phyloP scores from a whole-genome alignment of 2,888 invertebrate genomes.

The Malacosoma neustria region DNA sequence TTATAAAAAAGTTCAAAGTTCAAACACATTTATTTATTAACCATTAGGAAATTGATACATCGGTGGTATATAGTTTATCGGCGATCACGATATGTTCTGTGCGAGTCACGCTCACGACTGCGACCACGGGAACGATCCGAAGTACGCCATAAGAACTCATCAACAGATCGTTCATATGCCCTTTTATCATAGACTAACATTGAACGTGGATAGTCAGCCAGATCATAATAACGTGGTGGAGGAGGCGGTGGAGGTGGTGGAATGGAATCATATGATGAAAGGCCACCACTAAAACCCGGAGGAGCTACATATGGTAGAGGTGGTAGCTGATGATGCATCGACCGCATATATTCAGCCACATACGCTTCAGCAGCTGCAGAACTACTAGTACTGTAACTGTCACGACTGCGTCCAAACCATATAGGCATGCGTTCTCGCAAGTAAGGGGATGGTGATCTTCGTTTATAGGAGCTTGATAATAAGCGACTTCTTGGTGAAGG shows the following conservation, averaged over 20 bases:
- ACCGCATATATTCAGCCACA: constrained; percentile 91
- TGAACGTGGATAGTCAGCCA: constrained; percentile 83
- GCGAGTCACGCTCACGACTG: constrained; percentile 72
- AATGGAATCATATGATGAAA: constrained; percentile 75
- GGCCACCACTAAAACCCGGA: constrained; percentile 64
- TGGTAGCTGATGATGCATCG: constrained; percentile 89
- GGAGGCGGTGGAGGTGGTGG: constrained; percentile 81
- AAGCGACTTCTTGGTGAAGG: constrained; percentile 78
- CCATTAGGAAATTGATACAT: constrained; percentile 55
- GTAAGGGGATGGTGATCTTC: constrained; percentile 76
- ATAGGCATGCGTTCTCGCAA: constrained; percentile 75
- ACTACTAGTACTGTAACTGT: constrained; percentile 48
- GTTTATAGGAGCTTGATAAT: constrained; percentile 63
- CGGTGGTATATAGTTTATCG: constrained; percentile 55
- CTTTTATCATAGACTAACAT: constrained; percentile 81
- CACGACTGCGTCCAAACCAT: constrained; percentile 76
- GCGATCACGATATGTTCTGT: constrained; percentile 76
- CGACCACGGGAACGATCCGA: constrained; percentile 79
- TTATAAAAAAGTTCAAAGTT: constrained; percentile 71
- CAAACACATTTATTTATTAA: constrained; percentile 65
- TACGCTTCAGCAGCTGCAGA: constrained; percentile 87
- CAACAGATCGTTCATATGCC: constrained; percentile 90
- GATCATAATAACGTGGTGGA: constrained; percentile 79
- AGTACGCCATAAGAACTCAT: constrained; percentile 91
- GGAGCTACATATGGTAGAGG: constrained; percentile 88